Conservation (phyloP, 2,888 invertebrate genomes). For the Metacarcinus magister region DNA sequence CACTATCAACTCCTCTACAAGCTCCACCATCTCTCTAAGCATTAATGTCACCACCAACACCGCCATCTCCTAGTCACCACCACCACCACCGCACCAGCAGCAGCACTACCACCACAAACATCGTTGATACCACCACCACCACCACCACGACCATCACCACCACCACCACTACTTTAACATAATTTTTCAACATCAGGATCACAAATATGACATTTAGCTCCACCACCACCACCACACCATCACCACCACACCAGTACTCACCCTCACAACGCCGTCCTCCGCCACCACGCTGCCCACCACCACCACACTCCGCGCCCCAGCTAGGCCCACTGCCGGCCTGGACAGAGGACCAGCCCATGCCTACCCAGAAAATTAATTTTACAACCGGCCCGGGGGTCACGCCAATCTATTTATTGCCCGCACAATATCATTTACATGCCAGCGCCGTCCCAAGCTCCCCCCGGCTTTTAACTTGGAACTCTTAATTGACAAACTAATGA, state of each 20-base stretch:
- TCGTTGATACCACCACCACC: not conserved
- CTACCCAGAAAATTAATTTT: conserved; percentile 76
- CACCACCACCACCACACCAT: conserved; percentile 37
- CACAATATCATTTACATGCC: conserved; percentile 74
- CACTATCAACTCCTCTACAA: not conserved
- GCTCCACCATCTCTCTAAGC: not conserved
- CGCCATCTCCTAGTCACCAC: not conserved
- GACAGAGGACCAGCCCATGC: conserved; percentile 49
- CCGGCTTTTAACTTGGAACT: conserved; percentile 62
- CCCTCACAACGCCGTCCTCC: conserved; percentile 18
- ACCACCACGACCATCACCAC: not conserved
- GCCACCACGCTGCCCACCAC: conserved; percentile 58
- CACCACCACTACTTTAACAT: not conserved
- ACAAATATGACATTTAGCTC: not conserved
- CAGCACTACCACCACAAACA: not conserved
- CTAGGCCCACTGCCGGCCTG: conserved; percentile 65
- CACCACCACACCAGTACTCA: not conserved
- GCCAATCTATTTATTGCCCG: conserved; percentile 75
- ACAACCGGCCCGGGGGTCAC: conserved; percentile 69
- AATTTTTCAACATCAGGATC: not conserved
- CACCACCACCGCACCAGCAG: not conserved
- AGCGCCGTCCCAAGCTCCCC: conserved; percentile 69
- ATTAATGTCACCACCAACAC: not conserved
- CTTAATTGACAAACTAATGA: conserved; percentile 76
- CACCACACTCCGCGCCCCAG: conserved; percentile 57